phyloP scores from a whole-genome alignment of 2,113 vertebrate species.

The Channa argus region DNA sequence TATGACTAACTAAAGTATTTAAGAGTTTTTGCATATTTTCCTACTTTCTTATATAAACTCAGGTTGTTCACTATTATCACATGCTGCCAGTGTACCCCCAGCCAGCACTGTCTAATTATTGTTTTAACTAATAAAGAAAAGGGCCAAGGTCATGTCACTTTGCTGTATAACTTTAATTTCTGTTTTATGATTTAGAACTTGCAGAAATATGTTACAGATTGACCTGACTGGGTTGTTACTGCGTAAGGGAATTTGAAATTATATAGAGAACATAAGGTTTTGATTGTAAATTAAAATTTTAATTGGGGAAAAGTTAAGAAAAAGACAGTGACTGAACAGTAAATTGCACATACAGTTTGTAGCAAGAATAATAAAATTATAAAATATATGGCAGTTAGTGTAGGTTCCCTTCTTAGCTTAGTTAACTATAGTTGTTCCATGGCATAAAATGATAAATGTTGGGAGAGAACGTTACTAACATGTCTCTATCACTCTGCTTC shows the following conservation, averaged over 20 bases:
- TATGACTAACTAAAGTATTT: no score
- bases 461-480: not conserved
- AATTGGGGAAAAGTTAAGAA: not conserved
- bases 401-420: not conserved
- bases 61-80: not conserved
- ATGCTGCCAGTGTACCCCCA: not conserved
- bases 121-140: not conserved
- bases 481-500: not conserved
- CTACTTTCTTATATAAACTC: not conserved
- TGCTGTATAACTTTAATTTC: slow-evolving; percentile 15
- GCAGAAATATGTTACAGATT: slow-evolving; percentile 2
- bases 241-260: not conserved
- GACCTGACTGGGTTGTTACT: not conserved
- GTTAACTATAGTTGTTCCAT: not conserved
- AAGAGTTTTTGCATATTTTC: not conserved
- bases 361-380: not conserved
- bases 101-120: not conserved
- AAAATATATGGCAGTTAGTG: not conserved
- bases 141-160: not conserved
- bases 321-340: not conserved
- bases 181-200: not conserved
- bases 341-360: not conserved
- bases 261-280: slow-evolving; percentile 1
- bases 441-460: not conserved
- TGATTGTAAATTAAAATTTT: not conserved